Evolutionary conservation across 2,888 invertebrate genomes (phyloP).

Genomic region (Eumerus sabulonum): DNA sequence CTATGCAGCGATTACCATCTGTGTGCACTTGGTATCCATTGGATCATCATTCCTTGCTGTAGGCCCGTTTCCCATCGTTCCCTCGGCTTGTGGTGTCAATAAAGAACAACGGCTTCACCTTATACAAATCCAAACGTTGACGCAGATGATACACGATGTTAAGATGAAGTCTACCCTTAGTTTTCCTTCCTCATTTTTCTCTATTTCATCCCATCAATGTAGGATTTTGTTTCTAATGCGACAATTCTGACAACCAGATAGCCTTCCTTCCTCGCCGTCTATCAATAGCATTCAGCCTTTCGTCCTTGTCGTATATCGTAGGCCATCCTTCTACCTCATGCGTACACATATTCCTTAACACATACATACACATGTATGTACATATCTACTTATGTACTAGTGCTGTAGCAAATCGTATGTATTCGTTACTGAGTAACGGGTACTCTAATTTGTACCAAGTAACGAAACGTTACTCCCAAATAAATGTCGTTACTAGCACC

Average conservation of each 20-base stretch:
- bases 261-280: not conserved
- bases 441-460: too few relatives aligned
- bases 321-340: too few relatives aligned
- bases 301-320: too few relatives aligned
- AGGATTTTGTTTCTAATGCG: not conserved
- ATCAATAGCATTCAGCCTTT: constrained; percentile 10
- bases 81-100: constrained; percentile 57
- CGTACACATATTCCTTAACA: too few relatives aligned
- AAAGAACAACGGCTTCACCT: constrained; percentile 44
- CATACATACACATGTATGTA: too few relatives aligned
- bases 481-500: too few relatives aligned
- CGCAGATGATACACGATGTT: constrained; percentile 64
- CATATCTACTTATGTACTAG: too few relatives aligned
- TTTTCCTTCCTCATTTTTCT: constrained; percentile 19
- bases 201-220: constrained; percentile 51
- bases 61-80: not conserved
- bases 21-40: constrained; percentile 40
- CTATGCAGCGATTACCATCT: constrained; percentile 32
- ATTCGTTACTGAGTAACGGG: too few relatives aligned
- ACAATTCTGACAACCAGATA: too few relatives aligned
- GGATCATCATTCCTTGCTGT: not conserved
- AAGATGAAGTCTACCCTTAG: constrained; percentile 41
- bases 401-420: too few relatives aligned
- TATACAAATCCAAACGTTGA: constrained; percentile 47
- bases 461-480: too few relatives aligned